Evolutionary conservation across 2,888 invertebrate species (phyloP).

Genomic region (Pilophorus perplexus): DNA sequence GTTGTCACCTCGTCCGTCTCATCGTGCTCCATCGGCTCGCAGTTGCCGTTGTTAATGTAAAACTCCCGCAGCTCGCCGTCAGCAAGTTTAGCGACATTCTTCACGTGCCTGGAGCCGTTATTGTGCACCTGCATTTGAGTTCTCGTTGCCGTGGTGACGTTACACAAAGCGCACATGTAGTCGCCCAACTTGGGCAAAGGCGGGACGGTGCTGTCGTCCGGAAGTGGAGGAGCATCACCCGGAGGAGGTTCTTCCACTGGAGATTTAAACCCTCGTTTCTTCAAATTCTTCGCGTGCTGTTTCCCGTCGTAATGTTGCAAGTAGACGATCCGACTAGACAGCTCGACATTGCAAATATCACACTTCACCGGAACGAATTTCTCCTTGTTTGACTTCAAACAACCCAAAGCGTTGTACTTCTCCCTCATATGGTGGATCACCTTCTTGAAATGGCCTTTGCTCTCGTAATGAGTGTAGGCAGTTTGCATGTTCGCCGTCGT

Average conservation of each 20-base stretch:
- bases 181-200: constrained; percentile 12
- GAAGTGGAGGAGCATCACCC: not conserved
- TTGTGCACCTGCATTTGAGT: constrained; percentile 26
- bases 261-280: not conserved
- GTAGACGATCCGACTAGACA: not conserved
- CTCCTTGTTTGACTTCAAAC: not conserved
- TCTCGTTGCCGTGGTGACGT: constrained; percentile 1
- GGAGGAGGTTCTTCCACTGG: not conserved
- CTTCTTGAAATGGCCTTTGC: constrained; percentile 20
- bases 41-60: constrained; percentile 21
- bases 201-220: not conserved
- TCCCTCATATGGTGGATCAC: constrained; percentile 8
- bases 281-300: constrained; percentile 15
- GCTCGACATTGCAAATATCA: constrained; percentile 12
- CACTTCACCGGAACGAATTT: not conserved
- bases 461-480: constrained; percentile 24
- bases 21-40: constrained; percentile 15
- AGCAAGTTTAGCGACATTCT: constrained; percentile 20
- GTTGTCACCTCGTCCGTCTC: not conserved
- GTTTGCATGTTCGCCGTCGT: not conserved
- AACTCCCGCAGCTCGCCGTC: constrained; percentile 28
- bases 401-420: constrained; percentile 18
- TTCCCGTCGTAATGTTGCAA: constrained; percentile 23
- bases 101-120: constrained; percentile 13
- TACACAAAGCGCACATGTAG: constrained; percentile 23